Evolutionary conservation across 2,797 vertebrate genomes (phyloP).

Genomic region (Gymnoscopelus braueri): DNA sequence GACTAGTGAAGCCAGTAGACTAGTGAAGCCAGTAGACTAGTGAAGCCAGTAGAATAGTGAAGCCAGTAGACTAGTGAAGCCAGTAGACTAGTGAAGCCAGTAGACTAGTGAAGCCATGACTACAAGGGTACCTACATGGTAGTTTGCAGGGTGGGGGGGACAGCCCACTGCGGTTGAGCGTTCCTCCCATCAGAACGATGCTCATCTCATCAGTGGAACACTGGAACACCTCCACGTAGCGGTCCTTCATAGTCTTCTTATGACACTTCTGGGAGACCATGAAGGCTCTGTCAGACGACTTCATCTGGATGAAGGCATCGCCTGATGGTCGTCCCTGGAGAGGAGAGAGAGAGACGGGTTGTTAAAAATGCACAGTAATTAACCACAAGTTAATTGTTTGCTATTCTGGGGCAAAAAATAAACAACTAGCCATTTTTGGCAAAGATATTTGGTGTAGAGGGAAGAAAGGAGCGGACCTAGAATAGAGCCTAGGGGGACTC

Average conservation of each 20-base stretch:
- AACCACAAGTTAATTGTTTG: not conserved
- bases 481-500: too few relatives aligned
- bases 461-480: too few relatives aligned
- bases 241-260: conserved; percentile 98
- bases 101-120: too few relatives aligned
- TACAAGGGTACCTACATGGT: conserved; percentile 85
- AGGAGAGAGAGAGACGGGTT: not conserved
- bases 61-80: too few relatives aligned
- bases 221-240: conserved; percentile 97
- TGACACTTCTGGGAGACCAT: conserved; percentile 94
- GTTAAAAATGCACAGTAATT: not conserved
- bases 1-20: too few relatives aligned
- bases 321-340: conserved; percentile 92
- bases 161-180: conserved; percentile 95
- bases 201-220: conserved; percentile 98
- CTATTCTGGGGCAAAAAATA: too few relatives aligned
- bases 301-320: conserved; percentile 98
- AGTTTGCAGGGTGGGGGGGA: conserved; percentile 97
- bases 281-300: conserved; percentile 91
- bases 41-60: too few relatives aligned
- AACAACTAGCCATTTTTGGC: too few relatives aligned
- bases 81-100: too few relatives aligned
- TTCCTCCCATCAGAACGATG: conserved; percentile 97
- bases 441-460: too few relatives aligned
- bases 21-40: too few relatives aligned